phyloP scores from a whole-genome alignment of 1,140 invertebrate species.

The Melitaea cinxia region DNA sequence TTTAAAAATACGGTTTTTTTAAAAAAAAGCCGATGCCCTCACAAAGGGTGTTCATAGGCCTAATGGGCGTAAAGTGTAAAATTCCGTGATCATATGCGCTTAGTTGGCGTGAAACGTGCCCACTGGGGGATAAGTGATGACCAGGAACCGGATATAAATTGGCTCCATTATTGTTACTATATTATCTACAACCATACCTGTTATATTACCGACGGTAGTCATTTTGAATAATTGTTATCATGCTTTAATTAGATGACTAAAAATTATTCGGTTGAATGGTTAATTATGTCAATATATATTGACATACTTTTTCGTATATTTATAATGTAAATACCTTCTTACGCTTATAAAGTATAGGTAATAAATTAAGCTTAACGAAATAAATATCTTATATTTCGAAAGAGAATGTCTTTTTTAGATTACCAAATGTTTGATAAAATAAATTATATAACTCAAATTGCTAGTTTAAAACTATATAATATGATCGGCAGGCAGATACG shows the following conservation, averaged over 20 bases:
- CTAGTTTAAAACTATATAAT: too few species aligned
- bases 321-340: too few species aligned
- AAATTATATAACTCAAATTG: too few species aligned
- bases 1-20: slow-evolving; percentile 47
- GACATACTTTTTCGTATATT: too few species aligned
- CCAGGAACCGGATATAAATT: slow-evolving; percentile 49
- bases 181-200: slow-evolving; percentile 15
- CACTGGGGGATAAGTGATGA: slow-evolving; percentile 52
- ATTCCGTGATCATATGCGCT: slow-evolving; percentile 50
- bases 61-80: slow-evolving; percentile 71
- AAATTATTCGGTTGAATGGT: too few species aligned
- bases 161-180: slow-evolving; percentile 27
- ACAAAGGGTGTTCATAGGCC: slow-evolving; percentile 65
- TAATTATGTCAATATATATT: too few species aligned
- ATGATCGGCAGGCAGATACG: too few species aligned
- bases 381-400: too few species aligned
- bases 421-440: too few species aligned
- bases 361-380: too few species aligned
- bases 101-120: slow-evolving; percentile 55
- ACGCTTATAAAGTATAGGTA: too few species aligned
- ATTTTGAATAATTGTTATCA: not conserved
- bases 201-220: not conserved
- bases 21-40: slow-evolving; percentile 51
- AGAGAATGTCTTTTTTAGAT: too few species aligned
- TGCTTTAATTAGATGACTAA: not conserved